Conservation (phyloP, 92 coral and sea anemone species). For the Phymanthus crucifer region DNA sequence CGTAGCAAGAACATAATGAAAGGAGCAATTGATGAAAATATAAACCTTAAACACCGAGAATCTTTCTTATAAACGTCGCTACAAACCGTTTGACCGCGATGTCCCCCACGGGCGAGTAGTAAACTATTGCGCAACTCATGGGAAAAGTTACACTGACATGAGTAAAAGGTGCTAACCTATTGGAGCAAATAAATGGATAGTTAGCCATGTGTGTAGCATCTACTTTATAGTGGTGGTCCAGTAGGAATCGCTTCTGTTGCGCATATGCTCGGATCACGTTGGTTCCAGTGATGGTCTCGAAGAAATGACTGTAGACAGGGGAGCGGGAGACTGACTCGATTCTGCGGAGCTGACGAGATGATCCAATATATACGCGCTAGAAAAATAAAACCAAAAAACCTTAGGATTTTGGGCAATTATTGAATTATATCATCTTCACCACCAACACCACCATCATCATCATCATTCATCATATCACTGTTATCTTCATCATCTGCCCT, state of each 20-base stretch:
- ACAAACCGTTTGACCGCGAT: no score
- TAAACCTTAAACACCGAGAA: no score
- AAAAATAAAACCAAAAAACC: slow-evolving; percentile 2
- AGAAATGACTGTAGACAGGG: slow-evolving; percentile 74
- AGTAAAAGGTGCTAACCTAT: slow-evolving; percentile 50
- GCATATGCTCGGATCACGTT: slow-evolving; percentile 71
- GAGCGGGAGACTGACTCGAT: slow-evolving; percentile 83
- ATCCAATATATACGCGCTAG: slow-evolving; percentile 66
- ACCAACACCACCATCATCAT: no score
- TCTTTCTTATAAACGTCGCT: no score
- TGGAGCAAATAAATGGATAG: slow-evolving; percentile 60
- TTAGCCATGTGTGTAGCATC: slow-evolving; percentile 71
- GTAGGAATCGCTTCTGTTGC: slow-evolving; percentile 68
- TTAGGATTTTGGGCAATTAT: no score
- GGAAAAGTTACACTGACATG: neutral
- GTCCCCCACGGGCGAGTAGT: no score
- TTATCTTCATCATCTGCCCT: no score
- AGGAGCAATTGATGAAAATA: no score
- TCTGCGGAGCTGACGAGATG: slow-evolving; percentile 77
- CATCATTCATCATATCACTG: no score
- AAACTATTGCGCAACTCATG: no score
- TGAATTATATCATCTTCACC: no score
- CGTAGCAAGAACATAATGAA: no score
- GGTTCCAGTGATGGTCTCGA: slow-evolving; percentile 75
- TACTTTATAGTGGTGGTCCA: slow-evolving; percentile 54